Conservation (phyloP, 64 coral and sea anemone species). For the Acropora yongei region DNA sequence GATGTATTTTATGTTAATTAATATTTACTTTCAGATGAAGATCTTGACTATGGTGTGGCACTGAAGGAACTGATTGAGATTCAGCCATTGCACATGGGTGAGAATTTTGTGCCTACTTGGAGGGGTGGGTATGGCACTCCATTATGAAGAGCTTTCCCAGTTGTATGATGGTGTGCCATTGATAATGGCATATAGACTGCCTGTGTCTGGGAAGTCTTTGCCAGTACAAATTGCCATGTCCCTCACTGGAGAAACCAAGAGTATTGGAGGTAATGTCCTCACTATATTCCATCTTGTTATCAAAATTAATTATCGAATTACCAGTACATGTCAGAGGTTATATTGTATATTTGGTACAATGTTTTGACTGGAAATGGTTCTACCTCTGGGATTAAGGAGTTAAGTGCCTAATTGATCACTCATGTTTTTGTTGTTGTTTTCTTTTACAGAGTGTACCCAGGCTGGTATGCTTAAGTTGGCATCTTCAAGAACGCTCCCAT, state of each 20-base stretch:
- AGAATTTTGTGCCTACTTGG: conserved; percentile 32
- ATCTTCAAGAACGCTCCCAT: conserved; percentile 17
- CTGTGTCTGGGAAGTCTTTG: conserved; percentile 20
- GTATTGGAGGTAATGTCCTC: conserved; percentile 11
- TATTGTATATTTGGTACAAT: background rate
- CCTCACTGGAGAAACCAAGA: background rate
- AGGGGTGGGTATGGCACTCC: conserved; percentile 9
- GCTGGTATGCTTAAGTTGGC: conserved; percentile 21
- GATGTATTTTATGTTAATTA: background rate
- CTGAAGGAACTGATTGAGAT: background rate
- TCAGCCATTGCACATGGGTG: background rate
- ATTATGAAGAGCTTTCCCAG: background rate
- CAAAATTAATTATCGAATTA: background rate
- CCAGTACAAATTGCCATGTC: background rate
- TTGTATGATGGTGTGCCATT: conserved; percentile 36
- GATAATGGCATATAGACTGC: conserved; percentile 19
- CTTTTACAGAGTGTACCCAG: conserved; percentile 40
- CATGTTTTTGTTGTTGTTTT: background rate
- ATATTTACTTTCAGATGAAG: background rate
- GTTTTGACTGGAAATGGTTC: background rate
- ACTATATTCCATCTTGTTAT: background rate
- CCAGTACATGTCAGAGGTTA: too few relatives aligned
- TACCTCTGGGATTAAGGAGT: background rate
- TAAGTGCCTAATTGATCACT: background rate
- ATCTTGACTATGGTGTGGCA: background rate